Conservation (phyloP, 2,113 vertebrate genomes). For the Xiphias gladius region DNA sequence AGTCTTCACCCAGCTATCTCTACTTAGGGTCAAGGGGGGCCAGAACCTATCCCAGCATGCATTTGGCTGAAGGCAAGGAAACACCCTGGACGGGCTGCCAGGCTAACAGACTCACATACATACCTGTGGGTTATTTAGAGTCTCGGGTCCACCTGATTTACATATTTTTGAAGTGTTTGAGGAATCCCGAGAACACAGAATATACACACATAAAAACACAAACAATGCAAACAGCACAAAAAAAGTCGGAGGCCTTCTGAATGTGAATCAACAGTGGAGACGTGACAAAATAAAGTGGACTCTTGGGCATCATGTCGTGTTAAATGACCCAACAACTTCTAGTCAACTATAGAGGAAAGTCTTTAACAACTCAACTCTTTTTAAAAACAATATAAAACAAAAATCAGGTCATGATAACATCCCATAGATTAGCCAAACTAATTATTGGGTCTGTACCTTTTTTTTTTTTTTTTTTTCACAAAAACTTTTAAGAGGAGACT, state of each 20-base stretch:
- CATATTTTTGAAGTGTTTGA: constrained; percentile 16
- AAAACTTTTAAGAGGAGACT: not conserved
- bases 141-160: constrained; percentile 24
- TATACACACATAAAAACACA: not conserved
- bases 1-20: constrained; percentile 34
- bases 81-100: constrained; percentile 67
- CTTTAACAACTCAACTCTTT: not conserved
- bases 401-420: not conserved
- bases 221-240: not conserved
- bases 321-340: not conserved
- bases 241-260: not conserved
- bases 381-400: not conserved
- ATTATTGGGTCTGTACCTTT: not conserved
- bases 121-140: constrained; percentile 41
- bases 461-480: not conserved
- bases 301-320: not conserved
- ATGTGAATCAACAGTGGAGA: not conserved
- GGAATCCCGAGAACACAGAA: not conserved
- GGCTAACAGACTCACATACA: constrained; percentile 48
- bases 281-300: not conserved
- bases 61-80: constrained; percentile 69
- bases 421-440: not conserved
- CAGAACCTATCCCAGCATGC: constrained; percentile 71
- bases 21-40: constrained; percentile 44
- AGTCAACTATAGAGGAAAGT: not conserved